Conservation (phyloP, 2,888 invertebrate genomes). For the Limnephilus rhombicus region DNA sequence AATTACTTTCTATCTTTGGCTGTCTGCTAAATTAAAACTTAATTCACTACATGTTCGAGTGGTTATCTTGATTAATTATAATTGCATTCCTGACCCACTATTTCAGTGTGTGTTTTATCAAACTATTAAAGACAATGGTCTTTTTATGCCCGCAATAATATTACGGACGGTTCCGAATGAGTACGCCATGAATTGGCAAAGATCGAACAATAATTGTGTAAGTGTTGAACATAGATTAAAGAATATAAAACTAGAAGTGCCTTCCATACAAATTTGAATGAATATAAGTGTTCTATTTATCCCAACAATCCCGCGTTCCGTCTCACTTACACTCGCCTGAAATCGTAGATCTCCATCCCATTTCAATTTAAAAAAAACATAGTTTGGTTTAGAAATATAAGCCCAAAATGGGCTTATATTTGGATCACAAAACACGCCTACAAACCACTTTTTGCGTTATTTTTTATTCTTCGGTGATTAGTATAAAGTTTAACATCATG, state of each 20-base stretch:
- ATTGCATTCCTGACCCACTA: slow-evolving; percentile 2
- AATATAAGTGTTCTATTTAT: too few relatives aligned
- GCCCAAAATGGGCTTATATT: too few relatives aligned
- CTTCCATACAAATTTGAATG: too few relatives aligned
- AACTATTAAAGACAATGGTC: background rate
- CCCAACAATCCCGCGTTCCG: too few relatives aligned
- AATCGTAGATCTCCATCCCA: too few relatives aligned
- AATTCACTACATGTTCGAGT: background rate
- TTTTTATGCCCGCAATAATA: background rate
- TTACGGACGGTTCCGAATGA: background rate
- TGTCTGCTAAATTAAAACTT: background rate
- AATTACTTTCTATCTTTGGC: background rate
- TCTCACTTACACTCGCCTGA: too few relatives aligned
- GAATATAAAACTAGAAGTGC: too few relatives aligned
- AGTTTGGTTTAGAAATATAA: too few relatives aligned
- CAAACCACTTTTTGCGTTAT: too few relatives aligned
- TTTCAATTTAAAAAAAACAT: too few relatives aligned
- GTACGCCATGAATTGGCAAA: background rate
- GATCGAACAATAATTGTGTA: background rate
- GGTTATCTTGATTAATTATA: background rate
- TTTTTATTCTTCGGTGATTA: background rate
- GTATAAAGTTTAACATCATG: background rate
- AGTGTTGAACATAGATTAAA: background rate
- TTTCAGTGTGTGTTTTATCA: background rate
- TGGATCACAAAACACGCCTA: too few relatives aligned